These are phyloP conservation scores for Myripristis jacobus DNA, from an alignment of 2,797 vertebrate species.

Conservation along the genomic window DNA sequence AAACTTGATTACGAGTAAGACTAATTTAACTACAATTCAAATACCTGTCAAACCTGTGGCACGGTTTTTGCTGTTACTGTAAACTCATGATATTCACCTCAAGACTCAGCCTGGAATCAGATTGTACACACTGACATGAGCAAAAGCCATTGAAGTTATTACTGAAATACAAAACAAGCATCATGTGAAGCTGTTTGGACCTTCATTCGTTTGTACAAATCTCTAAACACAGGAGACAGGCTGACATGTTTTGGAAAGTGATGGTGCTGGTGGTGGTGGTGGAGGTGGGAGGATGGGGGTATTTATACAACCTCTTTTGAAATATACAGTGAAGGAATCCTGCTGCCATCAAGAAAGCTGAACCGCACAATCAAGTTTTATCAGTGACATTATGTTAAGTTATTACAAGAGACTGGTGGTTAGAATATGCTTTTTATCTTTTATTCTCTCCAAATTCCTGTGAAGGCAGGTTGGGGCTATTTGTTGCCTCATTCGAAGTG, in stretches of 20 bases:
- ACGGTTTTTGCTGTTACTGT: too few relatives aligned
- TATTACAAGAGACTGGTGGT: background rate
- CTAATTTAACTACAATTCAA: too few relatives aligned
- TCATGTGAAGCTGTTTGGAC: background rate
- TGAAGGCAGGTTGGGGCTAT: constrained; percentile 16
- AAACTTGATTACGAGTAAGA: too few relatives aligned
- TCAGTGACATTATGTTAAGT: constrained; percentile 4
- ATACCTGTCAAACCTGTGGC: too few relatives aligned
- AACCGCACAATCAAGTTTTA: background rate
- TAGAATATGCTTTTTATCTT: background rate
- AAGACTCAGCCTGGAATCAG: too few relatives aligned
- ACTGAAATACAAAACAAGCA: too few relatives aligned
- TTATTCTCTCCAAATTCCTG: background rate
- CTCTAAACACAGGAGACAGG: background rate
- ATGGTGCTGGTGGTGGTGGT: background rate
- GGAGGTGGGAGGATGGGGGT: too few relatives aligned
- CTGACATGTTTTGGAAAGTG: background rate
- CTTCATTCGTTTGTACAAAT: background rate
- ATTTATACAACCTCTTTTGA: background rate
- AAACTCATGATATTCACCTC: too few relatives aligned
- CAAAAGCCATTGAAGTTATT: too few relatives aligned
- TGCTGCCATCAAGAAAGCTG: background rate
- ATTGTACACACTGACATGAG: too few relatives aligned
- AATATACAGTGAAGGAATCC: background rate
- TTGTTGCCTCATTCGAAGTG: background rate